Conservation (phyloP, 1,140 invertebrate species). For the Eueides isabella region DNA sequence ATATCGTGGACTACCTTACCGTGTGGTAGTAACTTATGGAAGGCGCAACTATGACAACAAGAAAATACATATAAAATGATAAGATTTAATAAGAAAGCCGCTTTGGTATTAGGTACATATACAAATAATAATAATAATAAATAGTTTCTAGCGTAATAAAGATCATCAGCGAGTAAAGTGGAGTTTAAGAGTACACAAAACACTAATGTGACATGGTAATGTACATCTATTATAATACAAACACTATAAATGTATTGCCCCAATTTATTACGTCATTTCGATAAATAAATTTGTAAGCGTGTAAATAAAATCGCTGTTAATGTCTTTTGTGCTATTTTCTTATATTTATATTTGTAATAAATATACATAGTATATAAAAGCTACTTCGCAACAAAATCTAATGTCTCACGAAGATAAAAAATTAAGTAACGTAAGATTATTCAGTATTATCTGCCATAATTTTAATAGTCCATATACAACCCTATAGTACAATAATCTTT, state of each 20-base stretch:
- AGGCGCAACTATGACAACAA: neutral
- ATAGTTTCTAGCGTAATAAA: conserved; percentile 20
- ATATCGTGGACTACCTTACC: no score
- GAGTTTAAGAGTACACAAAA: conserved; percentile 41
- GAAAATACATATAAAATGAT: neutral
- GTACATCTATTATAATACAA: conserved; percentile 26
- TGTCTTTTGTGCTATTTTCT: conserved; percentile 77
- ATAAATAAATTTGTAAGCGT: conserved; percentile 67
- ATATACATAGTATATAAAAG: conserved; percentile 56
- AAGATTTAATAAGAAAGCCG: neutral
- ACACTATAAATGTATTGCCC: conserved; percentile 63
- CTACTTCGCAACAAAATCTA: conserved; percentile 44
- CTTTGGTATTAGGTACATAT: neutral
- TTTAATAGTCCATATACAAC: conserved; percentile 47
- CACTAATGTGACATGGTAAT: neutral
- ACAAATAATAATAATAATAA: neutral
- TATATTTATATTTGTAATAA: conserved; percentile 67
- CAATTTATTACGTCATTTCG: conserved; percentile 48
- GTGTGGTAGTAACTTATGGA: no score
- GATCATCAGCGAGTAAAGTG: conserved; percentile 43
- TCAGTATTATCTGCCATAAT: conserved; percentile 32
- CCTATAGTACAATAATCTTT: conserved; percentile 57
- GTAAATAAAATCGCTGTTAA: conserved; percentile 69
- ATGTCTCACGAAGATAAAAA: conserved; percentile 36
- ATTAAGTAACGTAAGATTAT: conserved; percentile 37